A percentile compares a stretch with the other conserved stretches of the same genome.
Conservation (phyloP, 2,113 vertebrate genomes). For the Syrmaticus mikado region DNA sequence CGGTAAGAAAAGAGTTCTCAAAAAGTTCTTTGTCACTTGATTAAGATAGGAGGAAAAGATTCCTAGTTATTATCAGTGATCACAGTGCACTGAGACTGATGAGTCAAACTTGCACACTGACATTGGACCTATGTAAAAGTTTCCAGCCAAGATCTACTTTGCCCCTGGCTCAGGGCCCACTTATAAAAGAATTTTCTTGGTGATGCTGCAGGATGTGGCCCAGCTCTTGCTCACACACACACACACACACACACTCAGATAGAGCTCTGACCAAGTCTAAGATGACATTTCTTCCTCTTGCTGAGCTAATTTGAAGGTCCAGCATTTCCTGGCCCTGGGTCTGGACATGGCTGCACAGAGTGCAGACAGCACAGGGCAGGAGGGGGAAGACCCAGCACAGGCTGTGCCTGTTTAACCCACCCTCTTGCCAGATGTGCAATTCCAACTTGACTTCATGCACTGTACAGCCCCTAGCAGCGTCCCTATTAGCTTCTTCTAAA, state of each 20-base stretch:
- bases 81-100: not conserved
- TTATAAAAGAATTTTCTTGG: not conserved
- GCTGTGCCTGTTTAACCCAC: not conserved
- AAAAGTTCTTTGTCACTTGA: not conserved
- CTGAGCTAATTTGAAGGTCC: not conserved
- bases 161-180: not conserved
- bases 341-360: not conserved
- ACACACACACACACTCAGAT: not conserved
- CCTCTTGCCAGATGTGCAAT: not conserved
- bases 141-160: not conserved
- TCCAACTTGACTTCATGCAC: not conserved
- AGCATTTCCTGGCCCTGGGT: not conserved
- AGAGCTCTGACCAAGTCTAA: not conserved
- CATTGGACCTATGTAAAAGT: not conserved
- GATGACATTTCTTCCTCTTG: not conserved
- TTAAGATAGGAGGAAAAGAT: not conserved
- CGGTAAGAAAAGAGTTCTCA: not conserved
- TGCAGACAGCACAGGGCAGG: not conserved
- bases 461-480: not conserved
- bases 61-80: not conserved
- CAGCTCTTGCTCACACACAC: not conserved
- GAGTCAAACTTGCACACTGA: not conserved
- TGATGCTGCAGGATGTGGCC: not conserved
- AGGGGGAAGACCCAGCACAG: not conserved
- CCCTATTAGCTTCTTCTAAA: not conserved